phyloP scores from a whole-genome alignment of 2,797 vertebrate species.

The Tachyglossus aculeatus region DNA sequence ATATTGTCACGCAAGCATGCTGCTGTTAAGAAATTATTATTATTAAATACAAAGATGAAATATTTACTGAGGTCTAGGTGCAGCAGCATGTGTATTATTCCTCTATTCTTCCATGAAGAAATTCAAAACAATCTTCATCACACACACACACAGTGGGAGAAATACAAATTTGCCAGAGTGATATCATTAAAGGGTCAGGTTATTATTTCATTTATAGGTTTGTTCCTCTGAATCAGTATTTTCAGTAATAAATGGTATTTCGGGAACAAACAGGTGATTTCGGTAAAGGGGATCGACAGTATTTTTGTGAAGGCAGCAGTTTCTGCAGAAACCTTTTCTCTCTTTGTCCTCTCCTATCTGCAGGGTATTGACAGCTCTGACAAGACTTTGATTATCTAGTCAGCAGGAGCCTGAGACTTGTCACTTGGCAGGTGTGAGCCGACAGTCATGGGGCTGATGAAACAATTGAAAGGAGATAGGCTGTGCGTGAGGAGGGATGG shows the following conservation, averaged over 20 bases:
- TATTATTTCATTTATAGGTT: conserved; percentile 16
- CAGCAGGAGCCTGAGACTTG: conserved; percentile 91
- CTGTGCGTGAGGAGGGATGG: conserved; percentile 74
- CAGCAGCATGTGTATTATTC: not conserved
- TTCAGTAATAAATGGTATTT: conserved; percentile 61
- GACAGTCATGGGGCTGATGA: conserved; percentile 81
- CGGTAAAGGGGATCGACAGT: conserved; percentile 75
- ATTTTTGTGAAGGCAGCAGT: conserved; percentile 70
- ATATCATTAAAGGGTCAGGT: conserved; percentile 39
- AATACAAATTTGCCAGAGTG: conserved; percentile 14
- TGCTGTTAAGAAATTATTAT: not conserved
- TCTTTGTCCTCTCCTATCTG: conserved; percentile 82
- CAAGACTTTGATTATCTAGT: conserved; percentile 97
- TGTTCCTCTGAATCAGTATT: conserved; percentile 19
- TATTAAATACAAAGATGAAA: not conserved
- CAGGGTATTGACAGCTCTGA: conserved; percentile 97
- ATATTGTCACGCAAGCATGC: not conserved
- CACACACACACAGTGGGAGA: not conserved
- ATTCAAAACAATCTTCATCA: conserved; percentile 24
- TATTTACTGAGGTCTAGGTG: not conserved
- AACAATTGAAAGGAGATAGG: conserved; percentile 84
- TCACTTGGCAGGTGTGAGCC: conserved; percentile 91
- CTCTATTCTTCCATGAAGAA: not conserved
- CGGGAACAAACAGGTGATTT: conserved; percentile 80
- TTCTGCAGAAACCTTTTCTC: conserved; percentile 78